Base-by-base conservation (phyloP, 2,113 vertebrate species). In the Siphamia tubifer region DNA sequence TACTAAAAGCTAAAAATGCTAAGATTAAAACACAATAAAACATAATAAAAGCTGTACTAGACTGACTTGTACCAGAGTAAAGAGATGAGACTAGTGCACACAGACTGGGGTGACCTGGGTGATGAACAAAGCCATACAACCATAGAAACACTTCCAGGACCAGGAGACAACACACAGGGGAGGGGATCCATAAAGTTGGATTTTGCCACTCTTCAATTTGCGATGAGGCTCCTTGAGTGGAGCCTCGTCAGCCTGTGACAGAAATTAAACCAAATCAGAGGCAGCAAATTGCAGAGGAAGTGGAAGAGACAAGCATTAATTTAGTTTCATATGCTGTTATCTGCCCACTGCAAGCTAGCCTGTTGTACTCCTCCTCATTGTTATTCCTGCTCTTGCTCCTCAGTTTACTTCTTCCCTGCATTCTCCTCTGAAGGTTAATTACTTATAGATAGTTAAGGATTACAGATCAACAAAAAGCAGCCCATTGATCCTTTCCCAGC, bases 361-460 rank as follows among this genome's bases (percentile, higher is more conserved):
- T 70, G 60, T 51, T 70, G 73, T 67, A 68, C 56, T 69, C 24
- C 28, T 28, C 27, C 6, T 73, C 47, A 87, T 92, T 89, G 78
- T 61, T 82, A 88, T 91, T 89, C 87, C 65, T 40, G 9, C 45
- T 38, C 81, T 78, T 47, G 71, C 75, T 85, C 76, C 84, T 78
- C 71, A 70, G 68, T 82, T 86, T 89, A 68, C 83, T 87, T 77
- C 58, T 78, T 23, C 47, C 51, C 79, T 74, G 73, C 87, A 42
- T 82, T 88, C 86, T 90, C 79, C 87, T 91, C 81, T 88, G 89
- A 93, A 93, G 92, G 92, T 92, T 93, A 94, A 94, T 93, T 92
- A 92, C 91, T 92, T 92, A 86, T 85, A 92, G 92, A 92, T 92
- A 93, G 92, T 93, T 92, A 90, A 87, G 90, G 91, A 94, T 92